These are phyloP conservation scores for Unio delphinus DNA, from an alignment of 2,888 invertebrate species.

Conservation along the genomic window DNA sequence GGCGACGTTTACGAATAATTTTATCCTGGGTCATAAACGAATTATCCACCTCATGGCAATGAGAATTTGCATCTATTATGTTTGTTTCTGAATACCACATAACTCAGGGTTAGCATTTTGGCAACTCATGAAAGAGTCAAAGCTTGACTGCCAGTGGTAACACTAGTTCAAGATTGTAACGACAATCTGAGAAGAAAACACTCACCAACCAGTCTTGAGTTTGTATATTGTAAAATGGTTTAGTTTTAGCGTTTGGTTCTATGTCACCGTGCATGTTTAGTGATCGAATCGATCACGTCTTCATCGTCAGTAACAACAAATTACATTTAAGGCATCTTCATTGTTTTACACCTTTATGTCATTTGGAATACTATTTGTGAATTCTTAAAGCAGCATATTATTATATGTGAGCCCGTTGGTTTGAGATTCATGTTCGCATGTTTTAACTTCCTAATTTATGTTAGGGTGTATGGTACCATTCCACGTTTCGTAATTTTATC, in stretches of 20 bases:
- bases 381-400: conserved; percentile 48
- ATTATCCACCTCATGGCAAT: too few relatives aligned
- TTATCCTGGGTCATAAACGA: neutral
- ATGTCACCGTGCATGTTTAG: neutral
- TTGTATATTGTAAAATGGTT: conserved; percentile 11
- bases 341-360: conserved; percentile 1
- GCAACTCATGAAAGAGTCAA: conserved; percentile 10
- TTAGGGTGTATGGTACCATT: conserved; percentile 19
- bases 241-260: conserved; percentile 1
- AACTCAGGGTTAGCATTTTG: conserved; percentile 20
- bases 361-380: conserved; percentile 40
- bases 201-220: conserved; percentile 9
- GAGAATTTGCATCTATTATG: too few relatives aligned
- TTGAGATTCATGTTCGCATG: conserved; percentile 37
- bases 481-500: conserved; percentile 7
- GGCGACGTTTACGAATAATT: conserved; percentile 25
- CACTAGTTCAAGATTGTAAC: neutral
- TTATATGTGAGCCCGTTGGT: conserved; percentile 51
- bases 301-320: conserved; percentile 16
- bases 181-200: conserved; percentile 29
- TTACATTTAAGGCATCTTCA: conserved; percentile 10
- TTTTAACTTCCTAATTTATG: conserved; percentile 34
- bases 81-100: neutral
- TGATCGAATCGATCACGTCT: neutral
- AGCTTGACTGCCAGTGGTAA: conserved; percentile 23